These are phyloP conservation scores for Donacobius atricapilla DNA, from an alignment of 2,113 vertebrate genomes.

Conservation along the genomic window DNA sequence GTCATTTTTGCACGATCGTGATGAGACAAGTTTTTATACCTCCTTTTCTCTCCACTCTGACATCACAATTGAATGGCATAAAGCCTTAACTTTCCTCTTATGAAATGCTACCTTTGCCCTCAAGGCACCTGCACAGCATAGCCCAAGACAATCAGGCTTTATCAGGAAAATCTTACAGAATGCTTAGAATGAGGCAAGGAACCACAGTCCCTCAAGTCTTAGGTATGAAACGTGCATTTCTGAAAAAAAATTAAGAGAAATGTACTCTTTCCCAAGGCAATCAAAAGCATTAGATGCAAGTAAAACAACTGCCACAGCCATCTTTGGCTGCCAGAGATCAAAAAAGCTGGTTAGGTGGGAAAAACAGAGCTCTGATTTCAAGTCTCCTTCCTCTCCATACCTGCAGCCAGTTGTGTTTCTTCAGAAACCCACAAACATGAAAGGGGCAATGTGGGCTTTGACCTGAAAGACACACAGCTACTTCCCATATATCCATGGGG, in stretches of 20 bases:
- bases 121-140: not conserved
- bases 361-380: not conserved
- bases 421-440: not conserved
- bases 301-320: not conserved
- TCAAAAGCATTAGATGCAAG: not conserved
- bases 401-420: not conserved
- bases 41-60: not conserved
- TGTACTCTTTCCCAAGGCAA: not conserved
- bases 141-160: not conserved
- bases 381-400: not conserved
- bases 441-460: not conserved
- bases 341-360: not conserved
- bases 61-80: not conserved
- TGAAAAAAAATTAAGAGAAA: not conserved
- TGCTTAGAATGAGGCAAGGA: not conserved
- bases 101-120: not conserved
- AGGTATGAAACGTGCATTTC: not conserved
- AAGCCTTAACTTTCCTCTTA: not conserved
- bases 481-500: rapidly evolving
- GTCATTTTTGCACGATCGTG: not conserved
- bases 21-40: not conserved
- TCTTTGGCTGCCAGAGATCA: not conserved
- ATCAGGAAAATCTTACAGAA: not conserved
- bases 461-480: not conserved
- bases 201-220: not conserved